Evolutionary conservation across 1,140 invertebrate genomes (phyloP), one percentile per base, ranked within the genome.

Genomic region (Drosophila murphyi): DNA sequence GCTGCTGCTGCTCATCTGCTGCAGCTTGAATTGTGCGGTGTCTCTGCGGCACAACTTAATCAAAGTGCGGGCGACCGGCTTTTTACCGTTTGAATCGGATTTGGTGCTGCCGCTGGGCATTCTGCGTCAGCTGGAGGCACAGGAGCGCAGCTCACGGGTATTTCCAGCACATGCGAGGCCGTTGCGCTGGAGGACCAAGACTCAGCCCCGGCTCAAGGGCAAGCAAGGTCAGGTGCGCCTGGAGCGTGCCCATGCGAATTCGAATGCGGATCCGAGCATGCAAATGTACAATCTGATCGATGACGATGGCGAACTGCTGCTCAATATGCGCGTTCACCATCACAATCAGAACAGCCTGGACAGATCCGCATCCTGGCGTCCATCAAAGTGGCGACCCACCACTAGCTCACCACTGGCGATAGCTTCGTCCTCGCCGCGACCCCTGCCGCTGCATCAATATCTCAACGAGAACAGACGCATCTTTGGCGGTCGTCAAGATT

Each of bases 231-330:
- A 85, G 35, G 47, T 88, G 50, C 69, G 85, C 1, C 56, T 88
- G 78, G 85, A 88, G 35, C 68, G 80, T 3, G 72, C 71, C 0
- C 68, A 72, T 12, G 32, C 61, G 2, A 45, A 47, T 2, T 52
- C 20, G 77, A 62, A 57, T n/a, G 48, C 67, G 50, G 64, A 81
- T 43, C 45, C 51, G 3, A 80, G 78, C 12, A 74, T 71, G 0
- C 78, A 89, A 54, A 54, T 86, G n/a, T 89, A 89, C 48, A 89
- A 89, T 70, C 78, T 89, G 5, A 90, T 89, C 54, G 85, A 89
- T 57, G 85, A 89, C 10, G 85, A 89, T 64, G 85, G 85, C 4
- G 86, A 89, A 12, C 57, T 89, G 10, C 6, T 89, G 48, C 69
- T 89, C 5, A 90, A 89, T 57, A 45, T 89, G n/a, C 82, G 79